Base-by-base conservation (phyloP, 2,113 vertebrate species). In the Erinaceus europaeus region DNA sequence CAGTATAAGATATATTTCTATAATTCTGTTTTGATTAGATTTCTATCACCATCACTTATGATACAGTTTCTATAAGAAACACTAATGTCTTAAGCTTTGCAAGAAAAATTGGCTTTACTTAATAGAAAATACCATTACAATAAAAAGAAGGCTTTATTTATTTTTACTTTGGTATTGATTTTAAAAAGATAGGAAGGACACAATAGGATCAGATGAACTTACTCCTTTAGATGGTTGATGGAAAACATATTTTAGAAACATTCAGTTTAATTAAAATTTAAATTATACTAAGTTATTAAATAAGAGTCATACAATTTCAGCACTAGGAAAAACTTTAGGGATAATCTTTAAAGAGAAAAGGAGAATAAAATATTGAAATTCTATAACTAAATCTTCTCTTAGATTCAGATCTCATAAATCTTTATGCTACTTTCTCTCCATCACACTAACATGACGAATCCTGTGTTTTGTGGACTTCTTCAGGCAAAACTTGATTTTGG, bases 401-500 rank as follows among this genome's bases (percentile, higher is more conserved):
- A 53, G 40, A 34, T 17, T 68, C 9, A 77, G 15, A 34, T 71
- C 29, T 90, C 4, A 23, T 29, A 67, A 75, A 34, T 74, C 5
- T 4, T 13, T 42, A 5, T 50, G 10, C 71, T 62, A 40, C 46
- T 50, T 78, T 87, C 25, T 69, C 1, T 36, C 4, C 14, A 15
- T 42, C 36, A 44, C 8, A n/a, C 13, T 52, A 82, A 88, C 20
- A 32, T 84, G 0, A 11, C 25, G 4, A 40, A 9, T 72, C 36
- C 61, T 23, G 57, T 27, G 3, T 61, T 38, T 14, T 46, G 3
- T 57, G n/a, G 15, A 23, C n/a, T 83, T 62, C 4, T 20, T 75
- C 50, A 82, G 81, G 15, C 18, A 67, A 86, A 5, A 1, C 6
- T 94, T 93, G n/a, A 55, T 65, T 79, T 29, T 86, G 44, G 88